Percentiles rank a stretch among this genome's conserved stretches.
phyloP scores from a whole-genome alignment of 2,113 vertebrate genomes.

The Budorcas taxicolor region DNA sequence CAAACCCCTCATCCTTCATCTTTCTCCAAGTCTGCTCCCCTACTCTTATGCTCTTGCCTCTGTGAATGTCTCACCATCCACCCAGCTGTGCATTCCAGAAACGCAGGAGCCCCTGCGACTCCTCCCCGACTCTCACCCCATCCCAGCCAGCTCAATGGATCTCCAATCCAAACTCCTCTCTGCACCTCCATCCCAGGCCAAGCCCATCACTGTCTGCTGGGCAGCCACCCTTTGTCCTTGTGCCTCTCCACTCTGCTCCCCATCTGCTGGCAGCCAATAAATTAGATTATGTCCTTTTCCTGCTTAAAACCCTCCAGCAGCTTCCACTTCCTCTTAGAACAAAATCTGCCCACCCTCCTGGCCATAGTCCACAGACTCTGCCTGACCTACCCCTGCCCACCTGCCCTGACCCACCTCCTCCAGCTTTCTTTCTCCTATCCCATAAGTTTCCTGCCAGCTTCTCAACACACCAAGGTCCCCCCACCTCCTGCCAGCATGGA shows the following conservation, averaged over 20 bases:
- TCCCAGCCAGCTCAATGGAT: not conserved
- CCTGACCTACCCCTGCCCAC: not conserved
- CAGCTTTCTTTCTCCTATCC: not conserved
- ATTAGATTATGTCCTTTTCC: not conserved
- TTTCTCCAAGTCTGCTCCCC: not conserved
- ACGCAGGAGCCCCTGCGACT: not conserved
- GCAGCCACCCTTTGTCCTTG: not conserved
- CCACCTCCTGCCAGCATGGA: not conserved
- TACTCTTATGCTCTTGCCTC: not conserved
- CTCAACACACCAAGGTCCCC: not conserved
- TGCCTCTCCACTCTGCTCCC: conserved; percentile 8
- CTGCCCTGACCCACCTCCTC: not conserved
- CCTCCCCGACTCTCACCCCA: not conserved
- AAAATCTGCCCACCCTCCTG: not conserved
- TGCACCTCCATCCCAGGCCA: not conserved
- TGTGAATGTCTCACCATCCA: not conserved
- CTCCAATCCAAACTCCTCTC: not conserved
- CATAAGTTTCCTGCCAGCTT: not conserved
- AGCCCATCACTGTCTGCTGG: not conserved
- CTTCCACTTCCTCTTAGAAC: not conserved
- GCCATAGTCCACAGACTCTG: not conserved
- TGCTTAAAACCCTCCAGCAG: not conserved
- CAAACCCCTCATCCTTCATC: not conserved
- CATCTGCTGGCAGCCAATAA: not conserved
- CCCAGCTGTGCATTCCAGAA: not conserved